phyloP scores from a whole-genome alignment of 2,888 invertebrate genomes.

The Serrognathus titanus region DNA sequence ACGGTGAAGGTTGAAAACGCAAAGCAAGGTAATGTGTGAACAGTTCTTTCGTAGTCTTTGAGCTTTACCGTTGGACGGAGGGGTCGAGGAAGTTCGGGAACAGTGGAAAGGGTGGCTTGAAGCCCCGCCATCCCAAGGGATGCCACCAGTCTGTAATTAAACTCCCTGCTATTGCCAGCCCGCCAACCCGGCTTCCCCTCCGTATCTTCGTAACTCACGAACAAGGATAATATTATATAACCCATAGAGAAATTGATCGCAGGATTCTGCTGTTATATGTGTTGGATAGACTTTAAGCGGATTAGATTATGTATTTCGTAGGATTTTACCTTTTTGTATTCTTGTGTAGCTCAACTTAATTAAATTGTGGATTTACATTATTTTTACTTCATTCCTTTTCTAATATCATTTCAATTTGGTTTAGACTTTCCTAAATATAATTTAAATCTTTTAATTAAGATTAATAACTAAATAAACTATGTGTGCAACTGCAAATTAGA shows the following conservation, averaged over 20 bases:
- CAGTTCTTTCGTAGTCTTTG: constrained; percentile 27
- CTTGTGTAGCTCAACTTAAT: constrained; percentile 26
- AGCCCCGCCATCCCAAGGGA: constrained; percentile 46
- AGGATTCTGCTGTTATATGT: constrained; percentile 35
- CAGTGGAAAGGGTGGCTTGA: constrained; percentile 34
- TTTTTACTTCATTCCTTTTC: constrained; percentile 12
- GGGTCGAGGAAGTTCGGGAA: constrained; percentile 25
- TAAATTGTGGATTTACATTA: constrained; percentile 17
- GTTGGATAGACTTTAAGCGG: constrained; percentile 35
- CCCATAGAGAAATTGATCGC: constrained; percentile 44
- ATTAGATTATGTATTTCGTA: constrained; percentile 31
- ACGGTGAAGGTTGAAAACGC: no score
- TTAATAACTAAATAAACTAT: no score
- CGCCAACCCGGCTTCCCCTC: constrained; percentile 37
- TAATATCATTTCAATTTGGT: background rate
- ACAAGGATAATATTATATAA: constrained; percentile 42
- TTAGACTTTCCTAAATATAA: no score
- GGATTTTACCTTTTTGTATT: constrained; percentile 27
- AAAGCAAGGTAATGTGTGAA: constrained; percentile 18
- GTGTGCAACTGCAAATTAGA: no score
- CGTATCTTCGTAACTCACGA: constrained; percentile 37
- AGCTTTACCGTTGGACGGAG: constrained; percentile 29
- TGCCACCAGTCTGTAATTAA: constrained; percentile 49
- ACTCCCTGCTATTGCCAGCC: constrained; percentile 42
- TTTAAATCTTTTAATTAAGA: no score